Evolutionary conservation across 2,113 vertebrate species (phyloP).

Genomic region (Leptobrachium leishanense): DNA sequence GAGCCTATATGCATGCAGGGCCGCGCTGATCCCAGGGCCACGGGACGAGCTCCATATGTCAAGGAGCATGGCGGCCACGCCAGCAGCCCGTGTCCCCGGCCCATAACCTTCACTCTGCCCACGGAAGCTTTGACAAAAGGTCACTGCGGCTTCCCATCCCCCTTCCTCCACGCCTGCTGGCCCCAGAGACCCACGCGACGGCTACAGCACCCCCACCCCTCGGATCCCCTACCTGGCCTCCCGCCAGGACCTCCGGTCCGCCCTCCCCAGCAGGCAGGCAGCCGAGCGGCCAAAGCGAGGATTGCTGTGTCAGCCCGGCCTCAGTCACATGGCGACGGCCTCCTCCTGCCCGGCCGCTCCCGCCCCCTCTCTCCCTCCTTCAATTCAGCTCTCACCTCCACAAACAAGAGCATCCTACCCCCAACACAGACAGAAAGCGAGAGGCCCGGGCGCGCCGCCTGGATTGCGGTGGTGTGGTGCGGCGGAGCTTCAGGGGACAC

Average conservation of each 20-base stretch:
- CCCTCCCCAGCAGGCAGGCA: not conserved
- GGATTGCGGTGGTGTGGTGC: constrained; percentile 46
- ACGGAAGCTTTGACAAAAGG: constrained; percentile 10
- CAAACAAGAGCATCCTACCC: constrained; percentile 41
- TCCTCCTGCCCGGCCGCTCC: not conserved
- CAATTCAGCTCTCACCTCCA: constrained; percentile 26
- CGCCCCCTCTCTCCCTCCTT: not conserved
- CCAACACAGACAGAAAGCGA: not conserved
- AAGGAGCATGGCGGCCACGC: not conserved
- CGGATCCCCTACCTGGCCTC: not conserved
- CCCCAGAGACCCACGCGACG: not conserved
- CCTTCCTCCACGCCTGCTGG: not conserved
- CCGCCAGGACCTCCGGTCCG: too few species aligned
- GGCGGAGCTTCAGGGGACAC: not conserved
- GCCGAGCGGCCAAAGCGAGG: not conserved
- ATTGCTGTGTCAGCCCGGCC: constrained; percentile 46
- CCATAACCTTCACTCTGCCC: constrained; percentile 5
- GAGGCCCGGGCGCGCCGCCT: not conserved
- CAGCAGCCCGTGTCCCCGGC: not conserved
- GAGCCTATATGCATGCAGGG: too few species aligned
- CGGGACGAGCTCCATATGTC: not conserved
- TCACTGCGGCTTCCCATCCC: constrained; percentile 10
- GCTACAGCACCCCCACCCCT: not conserved
- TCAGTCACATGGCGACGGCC: constrained; percentile 41
- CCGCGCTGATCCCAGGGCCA: too few species aligned